Evolutionary conservation across 2,888 invertebrate species (phyloP).

Genomic region (Clusia tigrina): DNA sequence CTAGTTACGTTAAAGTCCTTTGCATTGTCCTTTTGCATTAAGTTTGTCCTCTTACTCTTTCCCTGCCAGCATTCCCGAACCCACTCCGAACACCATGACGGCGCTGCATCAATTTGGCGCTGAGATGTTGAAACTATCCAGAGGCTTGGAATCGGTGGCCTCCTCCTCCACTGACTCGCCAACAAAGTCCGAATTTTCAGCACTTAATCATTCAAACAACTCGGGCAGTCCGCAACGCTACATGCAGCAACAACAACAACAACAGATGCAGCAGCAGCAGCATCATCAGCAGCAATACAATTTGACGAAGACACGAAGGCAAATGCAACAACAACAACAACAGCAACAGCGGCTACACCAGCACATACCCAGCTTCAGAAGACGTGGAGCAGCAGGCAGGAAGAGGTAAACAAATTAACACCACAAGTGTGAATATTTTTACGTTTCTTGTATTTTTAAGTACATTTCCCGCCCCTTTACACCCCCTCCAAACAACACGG

Average conservation of each 20-base stretch:
- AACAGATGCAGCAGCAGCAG: conserved; percentile 39
- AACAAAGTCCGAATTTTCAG: conserved; percentile 57
- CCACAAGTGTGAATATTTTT: no score
- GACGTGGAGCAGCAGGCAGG: conserved; percentile 9
- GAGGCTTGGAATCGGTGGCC: conserved; percentile 79
- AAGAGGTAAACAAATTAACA: conserved; percentile 13
- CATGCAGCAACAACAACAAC: conserved; percentile 31
- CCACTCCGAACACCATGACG: conserved; percentile 82
- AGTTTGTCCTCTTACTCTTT: background rate
- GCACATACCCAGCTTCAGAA: conserved; percentile 1
- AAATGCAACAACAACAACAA: conserved; percentile 18
- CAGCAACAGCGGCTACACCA: conserved; percentile 17
- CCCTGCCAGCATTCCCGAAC: conserved; percentile 69
- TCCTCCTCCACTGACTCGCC: conserved; percentile 58
- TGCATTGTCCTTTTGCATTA: conserved; percentile 2
- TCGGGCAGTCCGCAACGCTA: conserved; percentile 48
- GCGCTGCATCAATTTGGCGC: conserved; percentile 87
- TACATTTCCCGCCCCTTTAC: no score
- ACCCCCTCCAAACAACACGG: no score
- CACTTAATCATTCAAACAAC: conserved; percentile 51
- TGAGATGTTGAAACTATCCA: conserved; percentile 84
- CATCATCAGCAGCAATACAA: conserved; percentile 28
- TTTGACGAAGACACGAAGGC: conserved; percentile 18
- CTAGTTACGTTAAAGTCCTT: conserved; percentile 1
- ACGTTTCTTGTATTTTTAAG: no score